Conservation (phyloP, 2,797 vertebrate species). For the Gadopsis bispinosus region DNA sequence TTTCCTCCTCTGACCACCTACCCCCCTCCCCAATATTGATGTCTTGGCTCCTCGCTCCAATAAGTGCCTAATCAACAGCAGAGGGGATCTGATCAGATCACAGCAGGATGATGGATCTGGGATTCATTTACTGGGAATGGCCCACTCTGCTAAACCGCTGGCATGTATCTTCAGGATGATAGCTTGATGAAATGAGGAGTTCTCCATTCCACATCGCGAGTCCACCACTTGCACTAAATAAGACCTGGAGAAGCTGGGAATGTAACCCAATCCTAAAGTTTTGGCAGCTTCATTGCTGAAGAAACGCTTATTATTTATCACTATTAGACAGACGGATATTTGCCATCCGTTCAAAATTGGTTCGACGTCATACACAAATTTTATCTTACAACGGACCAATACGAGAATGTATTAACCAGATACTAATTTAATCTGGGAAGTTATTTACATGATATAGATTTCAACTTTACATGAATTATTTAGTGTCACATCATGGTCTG, state of each 20-base stretch:
- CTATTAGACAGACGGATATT: not conserved
- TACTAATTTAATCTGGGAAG: not conserved
- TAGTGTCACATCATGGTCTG: not conserved
- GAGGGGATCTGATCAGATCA: slow-evolving; percentile 79
- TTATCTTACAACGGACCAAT: not conserved
- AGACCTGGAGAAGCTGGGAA: slow-evolving; percentile 22
- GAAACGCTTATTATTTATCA: not conserved
- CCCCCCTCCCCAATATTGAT: slow-evolving; percentile 75
- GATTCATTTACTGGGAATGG: slow-evolving; percentile 84
- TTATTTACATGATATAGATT: not conserved
- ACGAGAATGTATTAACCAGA: not conserved
- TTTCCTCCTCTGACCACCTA: slow-evolving; percentile 3
- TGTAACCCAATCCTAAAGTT: not conserved
- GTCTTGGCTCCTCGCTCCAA: slow-evolving; percentile 78
- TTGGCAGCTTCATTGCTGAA: slow-evolving; percentile 5
- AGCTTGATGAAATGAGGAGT: slow-evolving; percentile 78
- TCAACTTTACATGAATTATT: not conserved
- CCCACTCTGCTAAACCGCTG: slow-evolving; percentile 77
- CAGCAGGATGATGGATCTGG: slow-evolving; percentile 84
- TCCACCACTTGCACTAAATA: slow-evolving; percentile 31
- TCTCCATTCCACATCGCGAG: slow-evolving; percentile 56
- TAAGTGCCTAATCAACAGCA: slow-evolving; percentile 85
- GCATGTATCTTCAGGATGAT: slow-evolving; percentile 69
- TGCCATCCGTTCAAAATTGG: not conserved
- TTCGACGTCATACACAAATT: not conserved